Conservation (phyloP, 1,140 invertebrate genomes). For the Solenopsis invicta region DNA sequence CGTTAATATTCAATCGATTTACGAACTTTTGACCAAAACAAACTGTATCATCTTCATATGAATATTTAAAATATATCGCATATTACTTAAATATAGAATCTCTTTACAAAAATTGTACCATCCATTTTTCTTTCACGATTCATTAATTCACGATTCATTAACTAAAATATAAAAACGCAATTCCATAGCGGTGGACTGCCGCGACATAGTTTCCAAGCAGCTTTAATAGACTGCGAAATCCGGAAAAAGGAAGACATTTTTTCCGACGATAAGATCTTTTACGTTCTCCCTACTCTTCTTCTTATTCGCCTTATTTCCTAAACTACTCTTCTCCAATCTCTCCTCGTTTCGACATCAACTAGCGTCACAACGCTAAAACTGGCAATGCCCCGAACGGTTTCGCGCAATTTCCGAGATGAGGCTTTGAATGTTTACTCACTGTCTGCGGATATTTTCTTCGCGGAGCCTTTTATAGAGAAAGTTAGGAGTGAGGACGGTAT, state of each 20-base stretch:
- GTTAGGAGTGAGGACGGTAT: not conserved
- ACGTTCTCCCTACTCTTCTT: not conserved
- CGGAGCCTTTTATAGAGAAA: constrained; percentile 37
- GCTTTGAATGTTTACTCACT: constrained; percentile 49
- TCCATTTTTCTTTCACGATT: not conserved
- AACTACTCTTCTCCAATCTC: constrained; percentile 13
- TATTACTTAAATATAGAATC: not conserved
- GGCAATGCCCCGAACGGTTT: constrained; percentile 14
- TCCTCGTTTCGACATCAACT: constrained; percentile 20
- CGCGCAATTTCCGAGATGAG: constrained; percentile 55
- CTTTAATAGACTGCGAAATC: constrained; percentile 58
- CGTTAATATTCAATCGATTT: constrained; percentile 8
- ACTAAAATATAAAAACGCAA: not conserved
- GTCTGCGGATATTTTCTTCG: constrained; percentile 53
- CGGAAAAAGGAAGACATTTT: constrained; percentile 54
- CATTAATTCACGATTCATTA: not conserved
- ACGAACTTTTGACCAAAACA: constrained; percentile 5
- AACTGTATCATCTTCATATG: not conserved
- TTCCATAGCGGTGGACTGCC: not conserved
- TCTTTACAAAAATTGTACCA: not conserved
- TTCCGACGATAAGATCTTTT: constrained; percentile 58
- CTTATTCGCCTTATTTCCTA: constrained; percentile 30
- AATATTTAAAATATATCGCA: not conserved
- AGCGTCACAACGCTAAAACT: constrained; percentile 32
- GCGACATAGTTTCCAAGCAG: not conserved